Conservation (phyloP, 2,888 invertebrate species). For the Bombylius discolor region DNA sequence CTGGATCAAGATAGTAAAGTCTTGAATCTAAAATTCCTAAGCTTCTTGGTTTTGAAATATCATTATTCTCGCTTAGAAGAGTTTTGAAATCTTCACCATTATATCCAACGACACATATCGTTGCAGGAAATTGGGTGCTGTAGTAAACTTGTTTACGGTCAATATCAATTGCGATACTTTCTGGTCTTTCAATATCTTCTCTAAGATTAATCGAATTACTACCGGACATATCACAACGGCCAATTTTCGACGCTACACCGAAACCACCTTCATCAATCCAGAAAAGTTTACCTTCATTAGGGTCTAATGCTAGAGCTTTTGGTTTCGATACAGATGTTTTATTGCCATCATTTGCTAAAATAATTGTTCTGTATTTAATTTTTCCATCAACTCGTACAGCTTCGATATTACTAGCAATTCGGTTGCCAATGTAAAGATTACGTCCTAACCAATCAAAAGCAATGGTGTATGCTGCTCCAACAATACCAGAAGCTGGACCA, state of each 20-base stretch:
- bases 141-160: constrained; percentile 77
- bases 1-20: constrained; percentile 77
- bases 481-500: constrained; percentile 68
- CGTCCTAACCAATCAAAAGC: constrained; percentile 96
- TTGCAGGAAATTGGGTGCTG: constrained; percentile 63
- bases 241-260: constrained; percentile 80
- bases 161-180: constrained; percentile 74
- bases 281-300: constrained; percentile 83
- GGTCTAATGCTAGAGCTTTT: constrained; percentile 76
- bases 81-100: constrained; percentile 56
- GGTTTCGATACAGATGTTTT: constrained; percentile 77
- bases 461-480: constrained; percentile 80
- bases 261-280: constrained; percentile 94
- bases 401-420: constrained; percentile 80
- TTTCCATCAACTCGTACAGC: constrained; percentile 76
- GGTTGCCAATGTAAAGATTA: constrained; percentile 86
- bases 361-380: constrained; percentile 65
- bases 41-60: constrained; percentile 65
- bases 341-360: constrained; percentile 82
- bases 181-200: constrained; percentile 58
- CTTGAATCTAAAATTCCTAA: constrained; percentile 69
- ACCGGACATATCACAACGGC: constrained; percentile 89
- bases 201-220: constrained; percentile 59
- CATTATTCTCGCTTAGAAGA: constrained; percentile 54
- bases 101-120: constrained; percentile 56